phyloP scores from a whole-genome alignment of 2,888 invertebrate genomes.

The Ommatoiulus sabulosus region DNA sequence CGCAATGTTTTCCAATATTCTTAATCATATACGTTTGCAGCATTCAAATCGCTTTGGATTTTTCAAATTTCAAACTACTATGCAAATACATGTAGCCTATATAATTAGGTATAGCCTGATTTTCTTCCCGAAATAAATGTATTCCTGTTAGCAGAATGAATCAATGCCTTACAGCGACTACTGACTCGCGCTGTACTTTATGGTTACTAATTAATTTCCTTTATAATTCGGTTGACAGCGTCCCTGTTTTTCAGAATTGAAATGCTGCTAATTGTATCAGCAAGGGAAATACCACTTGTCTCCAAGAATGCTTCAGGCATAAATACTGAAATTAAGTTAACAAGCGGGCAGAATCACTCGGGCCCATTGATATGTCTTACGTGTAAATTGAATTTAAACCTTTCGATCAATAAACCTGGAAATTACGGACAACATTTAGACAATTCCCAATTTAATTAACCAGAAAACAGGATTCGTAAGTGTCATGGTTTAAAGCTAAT shows the following conservation, averaged over 20 bases:
- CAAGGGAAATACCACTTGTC: not conserved
- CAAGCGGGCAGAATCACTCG: not conserved
- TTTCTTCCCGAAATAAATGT: too few species aligned
- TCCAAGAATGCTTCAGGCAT: not conserved
- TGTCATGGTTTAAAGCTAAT: too few species aligned
- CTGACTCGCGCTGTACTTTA: not conserved
- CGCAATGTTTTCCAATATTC: too few species aligned
- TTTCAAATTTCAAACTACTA: too few species aligned
- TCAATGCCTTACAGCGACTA: too few species aligned
- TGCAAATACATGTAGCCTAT: too few species aligned
- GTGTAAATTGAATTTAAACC: not conserved
- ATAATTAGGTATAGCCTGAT: too few species aligned
- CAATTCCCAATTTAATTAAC: not conserved
- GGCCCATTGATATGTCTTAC: not conserved
- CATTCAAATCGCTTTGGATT: too few species aligned
- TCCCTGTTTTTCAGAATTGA: not conserved
- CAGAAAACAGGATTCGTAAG: not conserved
- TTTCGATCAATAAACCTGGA: not conserved
- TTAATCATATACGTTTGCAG: too few species aligned
- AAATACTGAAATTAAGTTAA: conserved; percentile 15
- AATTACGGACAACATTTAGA: not conserved
- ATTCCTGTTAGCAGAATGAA: too few species aligned
- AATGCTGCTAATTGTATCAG: not conserved
- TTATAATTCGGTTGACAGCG: not conserved
- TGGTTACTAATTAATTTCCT: not conserved